Evolutionary conservation across 2,797 vertebrate species (phyloP).

Genomic region (Syngnathus rostellatus): DNA sequence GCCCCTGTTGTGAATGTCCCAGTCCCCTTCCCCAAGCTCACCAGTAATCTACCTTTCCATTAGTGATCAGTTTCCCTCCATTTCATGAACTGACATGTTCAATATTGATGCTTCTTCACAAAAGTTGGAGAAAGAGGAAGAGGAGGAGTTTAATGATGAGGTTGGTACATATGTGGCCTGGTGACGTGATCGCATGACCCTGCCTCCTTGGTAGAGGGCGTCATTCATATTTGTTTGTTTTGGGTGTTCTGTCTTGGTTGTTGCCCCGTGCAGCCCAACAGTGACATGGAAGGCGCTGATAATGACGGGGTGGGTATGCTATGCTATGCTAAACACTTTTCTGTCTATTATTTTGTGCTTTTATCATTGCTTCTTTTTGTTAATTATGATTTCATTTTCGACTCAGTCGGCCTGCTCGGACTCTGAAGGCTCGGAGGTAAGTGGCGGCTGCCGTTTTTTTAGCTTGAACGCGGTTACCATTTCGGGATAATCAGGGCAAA

Average conservation of each 20-base stretch:
- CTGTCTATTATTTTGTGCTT: constrained; percentile 9
- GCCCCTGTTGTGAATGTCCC: not conserved
- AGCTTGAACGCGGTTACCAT: not conserved
- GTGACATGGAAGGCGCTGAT: constrained; percentile 48
- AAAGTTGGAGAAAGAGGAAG: constrained; percentile 71
- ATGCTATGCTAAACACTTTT: not conserved
- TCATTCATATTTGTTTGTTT: not conserved
- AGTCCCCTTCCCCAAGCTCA: not conserved
- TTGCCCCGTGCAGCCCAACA: constrained; percentile 36
- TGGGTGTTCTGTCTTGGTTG: constrained; percentile 10
- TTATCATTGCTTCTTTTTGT: constrained; percentile 3
- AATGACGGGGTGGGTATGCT: constrained; percentile 60
- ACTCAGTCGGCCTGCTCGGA: constrained; percentile 59
- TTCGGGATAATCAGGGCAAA: not conserved
- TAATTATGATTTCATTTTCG: constrained; percentile 4
- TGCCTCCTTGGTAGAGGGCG: not conserved
- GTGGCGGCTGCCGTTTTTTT: constrained; percentile 7
- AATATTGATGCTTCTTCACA: constrained; percentile 17
- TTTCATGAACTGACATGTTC: not conserved
- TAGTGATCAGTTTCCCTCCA: not conserved
- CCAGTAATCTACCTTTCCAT: not conserved
- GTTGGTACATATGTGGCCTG: constrained; percentile 48
- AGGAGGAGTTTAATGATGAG: constrained; percentile 67
- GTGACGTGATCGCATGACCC: not conserved
- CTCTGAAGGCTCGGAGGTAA: constrained; percentile 63